Percentiles rank a stretch among this genome's conserved stretches.
These are phyloP conservation scores for Pseudachorutes palmiensis DNA, from an alignment of 1,140 invertebrate genomes.

Conservation along the genomic window DNA sequence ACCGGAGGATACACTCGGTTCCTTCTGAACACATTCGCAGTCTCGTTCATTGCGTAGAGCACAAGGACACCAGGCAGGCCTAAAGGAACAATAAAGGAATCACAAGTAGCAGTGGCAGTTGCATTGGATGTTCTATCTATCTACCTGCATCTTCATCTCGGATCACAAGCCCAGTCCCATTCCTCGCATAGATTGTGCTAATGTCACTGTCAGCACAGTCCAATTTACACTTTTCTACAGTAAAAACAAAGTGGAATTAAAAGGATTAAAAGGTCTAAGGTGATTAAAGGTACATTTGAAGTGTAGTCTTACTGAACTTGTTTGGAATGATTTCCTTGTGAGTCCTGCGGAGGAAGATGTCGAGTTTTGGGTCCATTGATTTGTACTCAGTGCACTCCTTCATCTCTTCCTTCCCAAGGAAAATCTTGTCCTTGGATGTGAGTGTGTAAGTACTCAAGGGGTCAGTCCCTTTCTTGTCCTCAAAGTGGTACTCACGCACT, in stretches of 20 bases:
- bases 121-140: too few relatives aligned
- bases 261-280: background rate
- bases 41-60: background rate
- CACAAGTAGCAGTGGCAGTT: too few relatives aligned
- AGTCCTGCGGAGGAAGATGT: background rate
- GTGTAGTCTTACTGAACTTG: background rate
- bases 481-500: background rate
- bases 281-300: background rate
- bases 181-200: background rate
- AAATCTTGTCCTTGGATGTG: conserved; percentile 4
- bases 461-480: background rate
- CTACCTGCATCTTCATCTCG: background rate
- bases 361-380: background rate
- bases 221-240: background rate
- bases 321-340: background rate
- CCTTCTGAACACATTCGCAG: background rate
- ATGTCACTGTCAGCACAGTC: background rate
- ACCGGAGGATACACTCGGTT: background rate
- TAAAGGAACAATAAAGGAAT: too few relatives aligned
- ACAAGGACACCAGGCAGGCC: background rate
- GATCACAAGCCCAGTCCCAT: background rate
- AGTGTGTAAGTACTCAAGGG: background rate
- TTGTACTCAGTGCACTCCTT: background rate
- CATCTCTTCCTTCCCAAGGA: background rate
- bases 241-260: background rate